phyloP scores from a whole-genome alignment of 2,797 vertebrate genomes.

The Myotis myotis region DNA sequence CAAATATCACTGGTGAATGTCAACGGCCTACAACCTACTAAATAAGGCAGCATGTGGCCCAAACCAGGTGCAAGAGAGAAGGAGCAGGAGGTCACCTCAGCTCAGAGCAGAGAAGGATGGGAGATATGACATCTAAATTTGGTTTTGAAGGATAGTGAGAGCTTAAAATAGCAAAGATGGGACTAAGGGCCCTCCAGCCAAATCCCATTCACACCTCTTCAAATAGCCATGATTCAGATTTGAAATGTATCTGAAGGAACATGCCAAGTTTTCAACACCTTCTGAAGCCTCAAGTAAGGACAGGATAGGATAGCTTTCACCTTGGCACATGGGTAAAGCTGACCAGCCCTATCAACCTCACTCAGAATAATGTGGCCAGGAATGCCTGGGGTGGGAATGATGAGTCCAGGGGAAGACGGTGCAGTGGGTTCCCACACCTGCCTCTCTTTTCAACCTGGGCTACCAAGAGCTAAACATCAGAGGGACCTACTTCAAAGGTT shows the following conservation, averaged over 20 bases:
- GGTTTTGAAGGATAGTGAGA: not conserved
- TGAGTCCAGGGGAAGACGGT: not conserved
- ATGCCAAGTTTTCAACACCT: not conserved
- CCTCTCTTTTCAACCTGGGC: not conserved
- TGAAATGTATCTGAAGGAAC: not conserved
- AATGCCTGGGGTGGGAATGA: not conserved
- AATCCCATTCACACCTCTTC: not conserved
- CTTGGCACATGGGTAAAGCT: not conserved
- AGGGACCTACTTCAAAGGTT: constrained; percentile 4
- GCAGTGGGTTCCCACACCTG: not conserved
- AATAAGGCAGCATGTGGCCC: not conserved
- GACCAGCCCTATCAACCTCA: not conserved
- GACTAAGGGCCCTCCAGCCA: not conserved
- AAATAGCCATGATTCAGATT: not conserved
- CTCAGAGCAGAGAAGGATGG: not conserved
- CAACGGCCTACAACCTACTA: not conserved
- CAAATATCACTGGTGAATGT: not conserved
- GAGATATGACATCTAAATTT: not conserved
- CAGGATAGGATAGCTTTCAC: not conserved
- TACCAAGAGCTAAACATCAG: not conserved
- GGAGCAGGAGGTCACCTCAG: not conserved
- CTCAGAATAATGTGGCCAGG: not conserved
- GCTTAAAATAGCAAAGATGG: not conserved
- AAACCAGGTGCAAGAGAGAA: not conserved
- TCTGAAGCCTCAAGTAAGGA: not conserved